phyloP scores from a whole-genome alignment of 2,888 invertebrate genomes.

The Callimorpha dominula region DNA sequence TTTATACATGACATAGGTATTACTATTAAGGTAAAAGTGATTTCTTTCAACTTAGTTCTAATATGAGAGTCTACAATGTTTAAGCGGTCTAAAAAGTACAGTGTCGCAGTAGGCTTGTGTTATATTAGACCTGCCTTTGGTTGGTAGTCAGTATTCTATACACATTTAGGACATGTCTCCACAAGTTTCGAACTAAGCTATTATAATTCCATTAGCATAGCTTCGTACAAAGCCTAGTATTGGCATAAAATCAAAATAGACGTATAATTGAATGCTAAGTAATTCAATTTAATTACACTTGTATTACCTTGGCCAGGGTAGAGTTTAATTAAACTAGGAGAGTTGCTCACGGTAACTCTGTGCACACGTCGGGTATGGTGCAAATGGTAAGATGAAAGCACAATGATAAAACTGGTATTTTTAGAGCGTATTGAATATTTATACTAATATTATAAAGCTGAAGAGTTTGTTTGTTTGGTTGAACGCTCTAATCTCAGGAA shows the following conservation, averaged over 20 bases:
- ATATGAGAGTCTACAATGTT: neutral
- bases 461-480: neutral
- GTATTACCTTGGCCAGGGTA: constrained; percentile 40
- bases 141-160: neutral
- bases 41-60: neutral
- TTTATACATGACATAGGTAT: too few species aligned
- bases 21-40: neutral
- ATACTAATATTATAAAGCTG: neutral
- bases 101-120: neutral
- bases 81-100: neutral
- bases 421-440: too few species aligned
- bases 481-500: too few species aligned
- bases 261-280: constrained; percentile 49
- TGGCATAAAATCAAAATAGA: constrained; percentile 35
- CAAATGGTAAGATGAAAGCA: neutral
- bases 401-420: neutral
- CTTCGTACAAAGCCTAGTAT: constrained; percentile 14
- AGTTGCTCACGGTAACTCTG: constrained; percentile 39
- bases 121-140: neutral
- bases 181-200: neutral
- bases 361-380: constrained; percentile 21
- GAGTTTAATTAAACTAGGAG: constrained; percentile 54
- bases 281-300: constrained; percentile 48
- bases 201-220: constrained; percentile 8
- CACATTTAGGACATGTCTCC: neutral